Percentiles rank a stretch among this genome's conserved stretches.
Conservation (phyloP, 2,797 vertebrate species). For the Gymnopithys bicolor region DNA sequence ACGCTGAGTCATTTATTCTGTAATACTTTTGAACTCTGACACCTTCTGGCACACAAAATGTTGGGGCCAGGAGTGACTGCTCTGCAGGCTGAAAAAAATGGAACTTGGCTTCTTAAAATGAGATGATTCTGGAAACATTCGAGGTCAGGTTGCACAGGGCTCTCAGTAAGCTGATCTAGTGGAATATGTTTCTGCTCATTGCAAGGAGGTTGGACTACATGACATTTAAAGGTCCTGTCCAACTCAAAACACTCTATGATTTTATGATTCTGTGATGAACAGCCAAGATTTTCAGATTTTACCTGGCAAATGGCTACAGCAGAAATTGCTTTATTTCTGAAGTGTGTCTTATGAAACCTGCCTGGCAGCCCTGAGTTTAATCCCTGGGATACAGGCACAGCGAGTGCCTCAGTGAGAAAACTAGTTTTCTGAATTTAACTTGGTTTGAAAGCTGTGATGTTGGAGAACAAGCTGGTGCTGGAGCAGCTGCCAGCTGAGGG, state of each 20-base stretch:
- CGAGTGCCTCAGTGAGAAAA: background rate
- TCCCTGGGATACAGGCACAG: background rate
- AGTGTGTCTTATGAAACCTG: background rate
- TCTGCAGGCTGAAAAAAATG: background rate
- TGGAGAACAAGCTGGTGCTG: background rate
- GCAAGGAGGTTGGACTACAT: background rate
- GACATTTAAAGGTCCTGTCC: background rate
- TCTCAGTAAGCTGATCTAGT: background rate
- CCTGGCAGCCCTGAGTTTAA: background rate
- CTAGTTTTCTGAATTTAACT: background rate
- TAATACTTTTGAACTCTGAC: background rate
- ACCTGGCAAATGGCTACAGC: background rate
- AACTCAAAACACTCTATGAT: background rate
- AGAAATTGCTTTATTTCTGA: background rate
- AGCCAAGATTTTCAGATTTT: background rate
- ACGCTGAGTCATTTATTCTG: background rate
- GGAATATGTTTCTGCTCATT: background rate
- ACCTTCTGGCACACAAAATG: background rate
- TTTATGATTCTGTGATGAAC: background rate
- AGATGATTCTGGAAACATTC: background rate
- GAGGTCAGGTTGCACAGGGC: background rate
- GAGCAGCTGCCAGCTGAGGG: fast-evolving
- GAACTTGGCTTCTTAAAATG: background rate
- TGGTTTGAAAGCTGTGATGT: background rate
- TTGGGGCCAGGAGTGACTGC: background rate